Conservation (phyloP, 2,888 invertebrate genomes). For the Endomychus coccineus region DNA sequence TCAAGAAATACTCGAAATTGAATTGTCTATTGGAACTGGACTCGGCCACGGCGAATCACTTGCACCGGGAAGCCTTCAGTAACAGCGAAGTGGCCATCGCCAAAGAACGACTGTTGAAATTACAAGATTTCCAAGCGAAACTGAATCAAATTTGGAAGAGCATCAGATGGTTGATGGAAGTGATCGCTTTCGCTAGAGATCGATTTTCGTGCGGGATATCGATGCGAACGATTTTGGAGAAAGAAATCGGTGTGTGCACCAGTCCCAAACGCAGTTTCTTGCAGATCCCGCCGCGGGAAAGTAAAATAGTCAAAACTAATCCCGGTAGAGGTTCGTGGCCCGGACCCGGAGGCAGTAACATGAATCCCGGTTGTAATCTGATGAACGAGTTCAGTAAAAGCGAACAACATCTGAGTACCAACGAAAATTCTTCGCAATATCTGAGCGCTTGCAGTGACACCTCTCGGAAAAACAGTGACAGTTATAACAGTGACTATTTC, state of each 20-base stretch:
- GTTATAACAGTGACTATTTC: slow-evolving; percentile 37
- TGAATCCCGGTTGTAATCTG: slow-evolving; percentile 41
- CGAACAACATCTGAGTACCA: slow-evolving; percentile 63
- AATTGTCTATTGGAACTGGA: slow-evolving; percentile 92
- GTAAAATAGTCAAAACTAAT: slow-evolving; percentile 65
- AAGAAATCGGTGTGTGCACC: slow-evolving; percentile 32
- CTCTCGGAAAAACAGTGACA: slow-evolving; percentile 39
- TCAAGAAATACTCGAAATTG: slow-evolving; percentile 84
- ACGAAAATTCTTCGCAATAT: slow-evolving; percentile 52
- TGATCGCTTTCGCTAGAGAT: slow-evolving; percentile 89
- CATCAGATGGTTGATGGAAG: slow-evolving; percentile 93
- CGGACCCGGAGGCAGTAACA: slow-evolving; percentile 59
- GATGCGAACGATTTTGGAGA: slow-evolving; percentile 39
- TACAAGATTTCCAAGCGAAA: slow-evolving; percentile 78
- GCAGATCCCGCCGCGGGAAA: slow-evolving; percentile 62
- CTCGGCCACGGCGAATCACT: slow-evolving; percentile 83
- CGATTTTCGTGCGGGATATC: slow-evolving; percentile 45
- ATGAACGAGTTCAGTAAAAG: slow-evolving; percentile 70
- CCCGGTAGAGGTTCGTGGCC: slow-evolving; percentile 82
- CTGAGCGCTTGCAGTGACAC: slow-evolving; percentile 46
- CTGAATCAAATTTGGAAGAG: slow-evolving; percentile 89
- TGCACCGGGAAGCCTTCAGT: slow-evolving; percentile 91
- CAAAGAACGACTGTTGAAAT: slow-evolving; percentile 71
- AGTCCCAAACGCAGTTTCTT: slow-evolving; percentile 51
- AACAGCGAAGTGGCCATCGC: slow-evolving; percentile 78